These are phyloP conservation scores for human (Homo sapiens) DNA, from an alignment of 2,113 vertebrate genomes.

Conservation along the genomic window DNA sequence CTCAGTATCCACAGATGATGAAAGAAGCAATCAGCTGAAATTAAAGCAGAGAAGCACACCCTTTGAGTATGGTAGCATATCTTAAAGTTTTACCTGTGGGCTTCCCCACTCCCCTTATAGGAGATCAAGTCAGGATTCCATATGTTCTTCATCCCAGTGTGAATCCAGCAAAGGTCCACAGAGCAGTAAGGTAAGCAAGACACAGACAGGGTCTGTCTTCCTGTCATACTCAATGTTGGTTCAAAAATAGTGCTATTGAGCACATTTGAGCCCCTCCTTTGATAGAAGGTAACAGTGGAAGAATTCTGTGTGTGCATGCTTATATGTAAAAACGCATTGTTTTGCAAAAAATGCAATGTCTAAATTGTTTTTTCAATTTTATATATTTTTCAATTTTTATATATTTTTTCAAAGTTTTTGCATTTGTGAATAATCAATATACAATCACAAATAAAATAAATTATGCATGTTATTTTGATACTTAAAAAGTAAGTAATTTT, in stretches of 20 bases:
- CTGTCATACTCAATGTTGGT: fast-evolving
- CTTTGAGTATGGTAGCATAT: not conserved
- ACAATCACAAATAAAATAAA: not conserved
- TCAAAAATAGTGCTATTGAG: not conserved
- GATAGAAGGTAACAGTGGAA: not conserved
- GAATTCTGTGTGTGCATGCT: not conserved
- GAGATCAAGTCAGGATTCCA: constrained; percentile 70
- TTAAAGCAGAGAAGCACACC: not conserved
- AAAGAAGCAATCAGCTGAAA: not conserved
- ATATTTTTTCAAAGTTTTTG: not conserved
- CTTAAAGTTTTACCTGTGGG: not conserved
- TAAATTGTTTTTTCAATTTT: not conserved
- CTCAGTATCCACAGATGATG: not conserved
- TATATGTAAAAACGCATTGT: not conserved
- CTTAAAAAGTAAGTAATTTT: not conserved
- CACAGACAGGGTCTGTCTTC: not conserved
- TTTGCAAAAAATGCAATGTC: not conserved
- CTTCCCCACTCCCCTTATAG: constrained; percentile 14
- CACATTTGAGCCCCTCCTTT: not conserved
- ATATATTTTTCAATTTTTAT: too few species aligned
- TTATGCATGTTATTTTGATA: not conserved
- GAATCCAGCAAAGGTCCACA: constrained; percentile 70
- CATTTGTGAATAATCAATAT: not conserved
- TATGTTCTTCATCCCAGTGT: constrained; percentile 64
- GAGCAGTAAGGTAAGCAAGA: constrained; percentile 73